Base-by-base conservation (phyloP, 2,113 vertebrate species). In the Aplodontia rufa region DNA sequence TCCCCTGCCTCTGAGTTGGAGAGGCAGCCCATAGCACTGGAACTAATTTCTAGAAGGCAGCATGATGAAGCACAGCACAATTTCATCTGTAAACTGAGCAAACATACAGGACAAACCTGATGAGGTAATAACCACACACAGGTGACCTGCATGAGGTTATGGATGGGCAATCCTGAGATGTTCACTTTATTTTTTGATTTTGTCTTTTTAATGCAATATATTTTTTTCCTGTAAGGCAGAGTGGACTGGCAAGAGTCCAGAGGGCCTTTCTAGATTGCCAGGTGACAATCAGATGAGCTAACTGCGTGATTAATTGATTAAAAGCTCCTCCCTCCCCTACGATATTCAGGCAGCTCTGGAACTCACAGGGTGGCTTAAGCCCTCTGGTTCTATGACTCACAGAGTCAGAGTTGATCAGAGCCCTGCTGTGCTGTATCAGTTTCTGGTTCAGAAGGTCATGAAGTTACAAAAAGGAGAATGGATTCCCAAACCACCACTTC, bases 221-320 rank as follows among this genome's bases (percentile, higher is more conserved):
- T 51, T 87, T 82, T 90, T 96, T 82, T 51, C 79, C 78, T 93
- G 35, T 5, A 45, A 68, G 74, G 69, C 75, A 66, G 6, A 24
- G 47, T 1, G 45, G 60, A 40, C 24, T 51, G 94, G 86, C 51
- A 30, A 78, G 83, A 74, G 35, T 64, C 87, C 76, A 35, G 0
- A 28, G 5, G 37, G 62, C 55, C 10, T 10, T 60, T 58, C 88
- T 68, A 60, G 40, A 3, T 47, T 5, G 3, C 72, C 0, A 28
- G 0, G 30, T 28, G 62, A 78, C 47, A 60, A n/a, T 42, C 30
- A 64, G 82, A 79, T 40, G 75, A 87, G 71, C 75, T 78, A n/a
- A n/a, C 0, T 28, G 32, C 68, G 62, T 58, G 79, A 60, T 37
- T 20, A 42, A 35, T 1, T 5, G 47, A 72, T 69, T 17, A 4